Evolutionary conservation across 2,888 invertebrate species (phyloP).

Genomic region (Patella depressa): DNA sequence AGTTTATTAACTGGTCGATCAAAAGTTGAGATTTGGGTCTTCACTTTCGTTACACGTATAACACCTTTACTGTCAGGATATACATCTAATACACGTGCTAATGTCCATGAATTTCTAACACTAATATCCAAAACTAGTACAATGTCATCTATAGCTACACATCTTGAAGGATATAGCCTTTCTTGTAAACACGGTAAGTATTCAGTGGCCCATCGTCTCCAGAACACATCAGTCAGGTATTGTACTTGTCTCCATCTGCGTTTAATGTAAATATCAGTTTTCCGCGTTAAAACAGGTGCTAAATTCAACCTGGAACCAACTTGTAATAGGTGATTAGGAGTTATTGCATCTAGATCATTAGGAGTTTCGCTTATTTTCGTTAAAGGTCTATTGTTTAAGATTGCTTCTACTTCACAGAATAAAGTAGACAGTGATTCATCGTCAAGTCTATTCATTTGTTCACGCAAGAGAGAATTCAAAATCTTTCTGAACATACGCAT

Average conservation of each 20-base stretch:
- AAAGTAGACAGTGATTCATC: too few species aligned
- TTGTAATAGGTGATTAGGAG: too few species aligned
- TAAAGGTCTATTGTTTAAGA: too few species aligned
- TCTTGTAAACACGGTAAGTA: constrained; percentile 28
- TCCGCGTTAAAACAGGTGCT: too few species aligned
- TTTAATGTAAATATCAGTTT: too few species aligned
- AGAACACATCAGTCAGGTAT: constrained; percentile 36
- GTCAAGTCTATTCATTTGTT: too few species aligned
- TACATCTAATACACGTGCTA: constrained; percentile 12
- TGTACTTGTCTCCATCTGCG: constrained; percentile 11
- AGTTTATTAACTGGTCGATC: constrained; percentile 22
- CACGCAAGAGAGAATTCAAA: too few species aligned
- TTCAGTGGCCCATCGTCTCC: constrained; percentile 30
- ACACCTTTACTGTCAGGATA: constrained; percentile 12
- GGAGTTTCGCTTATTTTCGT: too few species aligned
- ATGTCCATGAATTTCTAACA: constrained; percentile 15
- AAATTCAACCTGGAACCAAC: too few species aligned
- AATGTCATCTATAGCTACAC: constrained; percentile 11
- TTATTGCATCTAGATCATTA: too few species aligned
- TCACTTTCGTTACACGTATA: constrained; percentile 16
- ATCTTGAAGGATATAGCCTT: constrained; percentile 3
- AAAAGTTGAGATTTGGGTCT: constrained; percentile 9
- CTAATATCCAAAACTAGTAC: constrained; percentile 13
- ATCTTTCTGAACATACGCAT: too few species aligned
- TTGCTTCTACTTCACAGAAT: too few species aligned